Evolutionary conservation across 2,888 invertebrate genomes (phyloP).

Genomic region (Trichopria drosophilae): DNA sequence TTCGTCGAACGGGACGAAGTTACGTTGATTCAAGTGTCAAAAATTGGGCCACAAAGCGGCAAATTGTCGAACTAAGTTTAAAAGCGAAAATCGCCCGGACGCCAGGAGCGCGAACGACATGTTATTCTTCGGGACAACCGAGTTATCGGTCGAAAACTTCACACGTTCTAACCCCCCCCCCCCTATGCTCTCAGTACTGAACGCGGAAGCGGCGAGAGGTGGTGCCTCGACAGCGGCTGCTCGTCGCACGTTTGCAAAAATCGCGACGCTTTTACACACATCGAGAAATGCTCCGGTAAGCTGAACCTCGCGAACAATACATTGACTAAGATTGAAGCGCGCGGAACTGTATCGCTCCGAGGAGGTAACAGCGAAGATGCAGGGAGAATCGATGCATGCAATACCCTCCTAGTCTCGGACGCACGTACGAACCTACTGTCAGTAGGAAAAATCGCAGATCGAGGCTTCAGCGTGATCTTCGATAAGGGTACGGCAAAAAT

Average conservation of each 20-base stretch:
- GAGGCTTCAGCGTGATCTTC: conserved; percentile 20
- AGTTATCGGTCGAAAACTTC: background rate
- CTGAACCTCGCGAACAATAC: conserved; percentile 25
- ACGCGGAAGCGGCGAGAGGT: conserved; percentile 3
- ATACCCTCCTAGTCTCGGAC: conserved; percentile 29
- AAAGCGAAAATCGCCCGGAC: no score
- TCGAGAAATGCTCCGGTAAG: conserved; percentile 13
- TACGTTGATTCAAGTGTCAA: conserved; percentile 7
- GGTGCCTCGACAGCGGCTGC: conserved; percentile 29
- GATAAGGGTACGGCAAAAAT: conserved; percentile 2
- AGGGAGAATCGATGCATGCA: conserved; percentile 8
- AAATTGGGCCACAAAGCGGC: conserved; percentile 10
- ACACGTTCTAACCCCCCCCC: background rate
- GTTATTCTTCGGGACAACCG: conserved; percentile 10
- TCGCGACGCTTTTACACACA: conserved; percentile 10
- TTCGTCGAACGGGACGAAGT: no score
- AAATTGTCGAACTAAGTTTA: conserved; percentile 1
- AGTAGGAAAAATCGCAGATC: no score
- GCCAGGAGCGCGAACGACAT: conserved; percentile 11
- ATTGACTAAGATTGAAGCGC: conserved; percentile 18
- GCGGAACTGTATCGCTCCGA: conserved; percentile 7
- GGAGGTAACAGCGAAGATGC: background rate
- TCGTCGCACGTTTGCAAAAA: conserved; percentile 28
- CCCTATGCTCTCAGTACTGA: conserved; percentile 3
- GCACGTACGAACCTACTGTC: no score